A percentile compares a stretch with the other conserved stretches of the same genome.
These are phyloP conservation scores for Beaufortia kweichowensis DNA, from an alignment of 2,113 vertebrate genomes.

Conservation along the genomic window DNA sequence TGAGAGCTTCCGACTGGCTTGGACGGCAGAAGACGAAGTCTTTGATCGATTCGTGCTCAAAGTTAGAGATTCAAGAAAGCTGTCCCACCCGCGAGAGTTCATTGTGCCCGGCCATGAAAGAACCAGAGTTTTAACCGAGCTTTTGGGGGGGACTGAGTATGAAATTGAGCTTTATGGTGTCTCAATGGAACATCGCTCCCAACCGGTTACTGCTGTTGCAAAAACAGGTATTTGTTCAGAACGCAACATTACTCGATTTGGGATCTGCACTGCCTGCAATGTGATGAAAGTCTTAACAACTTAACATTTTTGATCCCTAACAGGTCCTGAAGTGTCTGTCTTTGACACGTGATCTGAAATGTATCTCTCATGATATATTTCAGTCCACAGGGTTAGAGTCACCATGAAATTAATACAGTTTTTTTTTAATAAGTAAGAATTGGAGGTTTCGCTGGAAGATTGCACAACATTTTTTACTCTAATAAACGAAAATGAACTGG, in stretches of 20 bases:
- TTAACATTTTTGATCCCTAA: conserved; percentile 16
- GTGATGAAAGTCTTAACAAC: conserved; percentile 31
- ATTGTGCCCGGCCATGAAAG: conserved; percentile 77
- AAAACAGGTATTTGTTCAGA: conserved; percentile 83
- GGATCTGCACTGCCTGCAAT: conserved; percentile 19
- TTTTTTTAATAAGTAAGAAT: no score
- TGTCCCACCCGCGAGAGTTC: conserved; percentile 80
- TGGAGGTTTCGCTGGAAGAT: no score
- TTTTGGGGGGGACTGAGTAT: conserved; percentile 88
- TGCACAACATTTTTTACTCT: no score
- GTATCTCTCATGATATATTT: conserved; percentile 36
- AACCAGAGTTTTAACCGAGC: conserved; percentile 82
- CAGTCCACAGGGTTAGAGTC: conserved; percentile 26
- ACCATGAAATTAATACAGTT: not conserved
- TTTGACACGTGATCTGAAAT: conserved; percentile 9
- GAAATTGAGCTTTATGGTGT: conserved; percentile 91
- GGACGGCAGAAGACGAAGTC: conserved; percentile 84
- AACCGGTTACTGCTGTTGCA: conserved; percentile 80
- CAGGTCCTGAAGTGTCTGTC: conserved; percentile 17
- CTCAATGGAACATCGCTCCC: conserved; percentile 83
- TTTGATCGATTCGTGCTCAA: conserved; percentile 94
- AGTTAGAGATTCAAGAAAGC: conserved; percentile 87
- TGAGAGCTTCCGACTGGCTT: conserved; percentile 88
- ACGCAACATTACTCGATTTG: conserved; percentile 4
- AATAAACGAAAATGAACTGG: no score